phyloP scores from a whole-genome alignment of 2,888 invertebrate genomes.

The Drosophila pegasa region DNA sequence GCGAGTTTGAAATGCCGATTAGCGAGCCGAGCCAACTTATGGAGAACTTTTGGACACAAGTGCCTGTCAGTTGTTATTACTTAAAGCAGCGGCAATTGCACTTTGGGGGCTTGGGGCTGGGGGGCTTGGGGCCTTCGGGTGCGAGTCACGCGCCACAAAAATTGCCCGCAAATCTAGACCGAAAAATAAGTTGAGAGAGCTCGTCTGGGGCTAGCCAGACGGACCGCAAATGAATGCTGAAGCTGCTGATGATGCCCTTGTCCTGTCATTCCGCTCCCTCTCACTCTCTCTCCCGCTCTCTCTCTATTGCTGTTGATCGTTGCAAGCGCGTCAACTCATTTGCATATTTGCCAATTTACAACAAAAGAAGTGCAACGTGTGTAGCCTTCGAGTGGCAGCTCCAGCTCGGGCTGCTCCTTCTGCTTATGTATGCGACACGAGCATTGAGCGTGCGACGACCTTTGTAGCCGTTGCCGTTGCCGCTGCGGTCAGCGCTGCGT shows the following conservation, averaged over 20 bases:
- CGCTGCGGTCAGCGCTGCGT: slow-evolving; percentile 66
- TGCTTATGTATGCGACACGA: slow-evolving; percentile 72
- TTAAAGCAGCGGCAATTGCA: slow-evolving; percentile 31
- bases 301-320: slow-evolving; percentile 36
- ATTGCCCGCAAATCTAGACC: slow-evolving; percentile 65
- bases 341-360: slow-evolving; percentile 82
- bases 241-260: slow-evolving; percentile 39
- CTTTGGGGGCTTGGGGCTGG: slow-evolving; percentile 10
- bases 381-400: slow-evolving; percentile 43
- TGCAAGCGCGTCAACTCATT: slow-evolving; percentile 70
- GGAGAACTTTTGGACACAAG: slow-evolving; percentile 49
- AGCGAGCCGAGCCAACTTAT: slow-evolving; percentile 32
- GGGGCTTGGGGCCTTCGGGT: not conserved
- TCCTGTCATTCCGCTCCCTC: slow-evolving; percentile 12
- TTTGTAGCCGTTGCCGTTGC: slow-evolving; percentile 25
- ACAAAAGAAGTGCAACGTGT: slow-evolving; percentile 73
- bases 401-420: slow-evolving; percentile 21
- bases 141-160: slow-evolving; percentile 60
- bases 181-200: slow-evolving; percentile 26
- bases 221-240: slow-evolving; percentile 54
- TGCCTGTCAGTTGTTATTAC: slow-evolving; percentile 44
- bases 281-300: not conserved
- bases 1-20: slow-evolving; percentile 44
- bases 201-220: slow-evolving; percentile 38
- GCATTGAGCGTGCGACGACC: slow-evolving; percentile 62